These are phyloP conservation scores for Incurvaria masculella DNA, from an alignment of 2,888 invertebrate genomes.

Conservation along the genomic window DNA sequence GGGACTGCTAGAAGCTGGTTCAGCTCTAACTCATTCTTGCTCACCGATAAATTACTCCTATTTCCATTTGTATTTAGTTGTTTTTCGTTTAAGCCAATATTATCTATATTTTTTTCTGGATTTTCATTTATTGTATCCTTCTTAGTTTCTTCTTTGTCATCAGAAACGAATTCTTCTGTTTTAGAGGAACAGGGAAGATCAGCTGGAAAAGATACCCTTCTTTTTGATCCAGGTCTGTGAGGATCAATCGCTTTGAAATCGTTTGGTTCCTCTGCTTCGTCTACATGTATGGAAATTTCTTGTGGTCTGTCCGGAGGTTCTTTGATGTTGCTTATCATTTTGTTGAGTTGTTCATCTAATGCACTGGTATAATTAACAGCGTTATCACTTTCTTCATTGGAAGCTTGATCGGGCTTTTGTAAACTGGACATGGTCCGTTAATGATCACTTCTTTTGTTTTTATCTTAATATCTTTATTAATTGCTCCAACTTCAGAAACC, in stretches of 20 bases:
- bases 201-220: not conserved
- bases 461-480: not conserved
- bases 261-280: not conserved
- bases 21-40: not conserved
- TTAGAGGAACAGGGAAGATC: not conserved
- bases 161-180: not conserved
- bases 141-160: not conserved
- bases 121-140: not conserved
- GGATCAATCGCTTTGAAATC: not conserved
- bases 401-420: not conserved
- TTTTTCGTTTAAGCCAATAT: too few relatives aligned
- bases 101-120: not conserved
- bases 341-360: not conserved
- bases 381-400: not conserved
- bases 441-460: not conserved
- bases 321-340: not conserved
- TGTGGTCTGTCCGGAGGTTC: not conserved
- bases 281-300: not conserved
- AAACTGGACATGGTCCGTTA: not conserved
- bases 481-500: too few relatives aligned
- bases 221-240: not conserved
- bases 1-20: constrained; percentile 23
- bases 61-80: not conserved
- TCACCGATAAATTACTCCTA: too few relatives aligned
- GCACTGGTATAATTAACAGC: too few relatives aligned